Evolutionary conservation across 2,113 vertebrate genomes (phyloP).

Genomic region (Podiceps cristatus): DNA sequence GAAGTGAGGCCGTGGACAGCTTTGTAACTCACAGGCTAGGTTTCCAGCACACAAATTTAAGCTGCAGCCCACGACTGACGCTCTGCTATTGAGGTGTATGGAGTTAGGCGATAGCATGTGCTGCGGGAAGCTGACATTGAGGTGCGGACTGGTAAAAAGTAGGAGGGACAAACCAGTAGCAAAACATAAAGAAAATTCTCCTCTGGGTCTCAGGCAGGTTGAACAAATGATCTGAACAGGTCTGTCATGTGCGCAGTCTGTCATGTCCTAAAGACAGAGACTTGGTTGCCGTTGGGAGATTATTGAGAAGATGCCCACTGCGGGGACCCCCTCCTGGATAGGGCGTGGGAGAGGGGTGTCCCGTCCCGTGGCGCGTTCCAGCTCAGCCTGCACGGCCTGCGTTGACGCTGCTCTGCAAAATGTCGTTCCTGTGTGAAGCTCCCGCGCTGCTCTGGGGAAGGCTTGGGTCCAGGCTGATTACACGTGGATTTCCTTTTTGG

Average conservation of each 20-base stretch:
- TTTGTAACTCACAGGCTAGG: background rate
- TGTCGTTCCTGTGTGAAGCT: background rate
- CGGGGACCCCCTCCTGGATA: background rate
- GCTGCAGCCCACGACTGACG: background rate
- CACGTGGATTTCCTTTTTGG: background rate
- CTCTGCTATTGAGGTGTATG: background rate
- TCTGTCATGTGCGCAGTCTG: background rate
- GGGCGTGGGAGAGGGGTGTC: background rate
- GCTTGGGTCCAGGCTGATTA: background rate
- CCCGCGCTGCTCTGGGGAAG: background rate
- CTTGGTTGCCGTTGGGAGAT: background rate
- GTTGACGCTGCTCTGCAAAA: background rate
- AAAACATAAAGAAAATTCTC: background rate
- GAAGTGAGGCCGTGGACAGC: background rate
- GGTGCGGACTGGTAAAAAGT: background rate
- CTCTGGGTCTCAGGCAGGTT: background rate
- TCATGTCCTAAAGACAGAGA: background rate
- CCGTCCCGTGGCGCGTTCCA: rapidly evolving
- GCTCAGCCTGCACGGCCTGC: background rate
- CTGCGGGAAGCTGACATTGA: background rate
- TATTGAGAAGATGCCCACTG: background rate
- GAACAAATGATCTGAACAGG: background rate
- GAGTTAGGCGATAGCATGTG: rapidly evolving
- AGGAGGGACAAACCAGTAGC: background rate
- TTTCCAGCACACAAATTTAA: background rate